phyloP scores from a whole-genome alignment of 2,888 invertebrate genomes.

The Lagria hirta region DNA sequence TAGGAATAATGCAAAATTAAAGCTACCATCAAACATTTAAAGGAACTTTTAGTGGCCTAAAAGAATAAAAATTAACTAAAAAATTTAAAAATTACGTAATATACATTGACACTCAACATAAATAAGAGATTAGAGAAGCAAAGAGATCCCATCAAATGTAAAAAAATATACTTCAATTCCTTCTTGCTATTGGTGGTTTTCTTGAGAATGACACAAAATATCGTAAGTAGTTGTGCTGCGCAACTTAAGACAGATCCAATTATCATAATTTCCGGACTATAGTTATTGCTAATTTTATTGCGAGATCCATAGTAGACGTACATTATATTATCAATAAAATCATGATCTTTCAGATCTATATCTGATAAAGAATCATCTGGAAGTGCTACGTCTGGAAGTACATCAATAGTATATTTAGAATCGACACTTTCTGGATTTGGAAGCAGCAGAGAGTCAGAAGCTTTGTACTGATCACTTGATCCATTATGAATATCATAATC shows the following conservation, averaged over 20 bases:
- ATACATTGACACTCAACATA: slow-evolving; percentile 67
- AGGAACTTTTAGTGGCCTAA: slow-evolving; percentile 64
- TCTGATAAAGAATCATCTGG: slow-evolving; percentile 67
- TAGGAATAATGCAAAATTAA: slow-evolving; percentile 70
- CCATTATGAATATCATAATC: slow-evolving; percentile 50
- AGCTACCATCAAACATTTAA: slow-evolving; percentile 68
- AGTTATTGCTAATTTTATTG: slow-evolving; percentile 57
- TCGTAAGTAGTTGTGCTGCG: slow-evolving; percentile 56
- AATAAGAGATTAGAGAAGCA: slow-evolving; percentile 64
- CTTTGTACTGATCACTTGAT: slow-evolving; percentile 38
- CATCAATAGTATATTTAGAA: slow-evolving; percentile 52
- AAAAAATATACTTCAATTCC: slow-evolving; percentile 59
- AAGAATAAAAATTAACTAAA: slow-evolving; percentile 29
- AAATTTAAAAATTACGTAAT: slow-evolving; percentile 4
- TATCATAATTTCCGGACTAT: slow-evolving; percentile 53
- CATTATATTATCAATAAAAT: slow-evolving; percentile 72
- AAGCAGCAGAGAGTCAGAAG: slow-evolving; percentile 48
- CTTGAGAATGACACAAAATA: slow-evolving; percentile 52
- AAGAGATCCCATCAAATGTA: slow-evolving; percentile 64
- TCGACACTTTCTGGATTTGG: slow-evolving; percentile 50
- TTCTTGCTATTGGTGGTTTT: slow-evolving; percentile 47
- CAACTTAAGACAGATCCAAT: slow-evolving; percentile 57
- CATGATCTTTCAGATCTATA: slow-evolving; percentile 67
- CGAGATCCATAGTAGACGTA: slow-evolving; percentile 68
- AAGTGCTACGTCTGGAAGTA: slow-evolving; percentile 57